Conservation (phyloP, 2,113 vertebrate species). For the Aythya baeri region DNA sequence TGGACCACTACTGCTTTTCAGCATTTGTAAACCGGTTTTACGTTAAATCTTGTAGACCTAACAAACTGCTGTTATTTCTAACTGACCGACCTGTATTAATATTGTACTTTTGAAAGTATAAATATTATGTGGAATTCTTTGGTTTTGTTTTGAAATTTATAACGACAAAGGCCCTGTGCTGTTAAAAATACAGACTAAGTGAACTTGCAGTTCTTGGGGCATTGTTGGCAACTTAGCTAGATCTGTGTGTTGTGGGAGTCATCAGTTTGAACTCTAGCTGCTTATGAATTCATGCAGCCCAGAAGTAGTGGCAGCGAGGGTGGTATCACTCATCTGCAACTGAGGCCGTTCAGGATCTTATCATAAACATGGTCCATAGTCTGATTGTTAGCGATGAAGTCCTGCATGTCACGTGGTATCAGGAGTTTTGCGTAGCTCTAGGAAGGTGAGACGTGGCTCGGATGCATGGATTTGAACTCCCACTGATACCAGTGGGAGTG, state of each 20-base stretch:
- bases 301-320: not conserved
- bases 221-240: not conserved
- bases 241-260: not conserved
- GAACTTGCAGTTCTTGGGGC: constrained; percentile 64
- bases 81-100: constrained; percentile 93
- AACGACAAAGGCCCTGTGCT: constrained; percentile 74
- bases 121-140: constrained; percentile 86
- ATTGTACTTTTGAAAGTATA: constrained; percentile 90
- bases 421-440: not conserved
- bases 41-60: constrained; percentile 83
- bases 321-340: accelerated
- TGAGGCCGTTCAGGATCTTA: not conserved
- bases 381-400: not conserved
- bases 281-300: accelerated
- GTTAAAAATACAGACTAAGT: constrained; percentile 68
- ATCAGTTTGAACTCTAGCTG: not conserved
- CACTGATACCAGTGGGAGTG: accelerated
- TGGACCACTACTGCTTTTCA: constrained; percentile 87
- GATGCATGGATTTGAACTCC: accelerated
- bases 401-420: not conserved
- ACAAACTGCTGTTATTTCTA: constrained; percentile 88
- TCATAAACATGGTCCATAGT: accelerated
- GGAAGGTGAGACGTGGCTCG: accelerated
- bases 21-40: constrained; percentile 85
- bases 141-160: constrained; percentile 81